A percentile compares a stretch with the other conserved stretches of the same genome.
Conservation (phyloP, 92 coral and sea anemone genomes). For the Epizoanthus illoricatus region DNA sequence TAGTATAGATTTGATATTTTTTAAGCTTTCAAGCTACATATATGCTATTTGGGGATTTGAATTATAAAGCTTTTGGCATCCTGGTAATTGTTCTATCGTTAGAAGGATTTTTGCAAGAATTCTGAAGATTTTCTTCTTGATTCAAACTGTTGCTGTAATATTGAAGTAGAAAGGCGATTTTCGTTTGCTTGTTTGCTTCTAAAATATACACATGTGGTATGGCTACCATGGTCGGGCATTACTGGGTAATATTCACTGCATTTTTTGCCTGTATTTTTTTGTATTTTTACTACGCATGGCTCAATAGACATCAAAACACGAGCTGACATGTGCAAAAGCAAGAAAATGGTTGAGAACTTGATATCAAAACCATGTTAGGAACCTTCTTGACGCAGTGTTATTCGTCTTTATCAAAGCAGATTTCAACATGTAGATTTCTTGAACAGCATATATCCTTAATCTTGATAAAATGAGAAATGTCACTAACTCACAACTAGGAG, state of each 20-base stretch:
- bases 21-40: not conserved
- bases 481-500: not conserved
- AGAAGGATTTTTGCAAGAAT: slow-evolving; percentile 21
- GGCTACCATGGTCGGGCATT: slow-evolving; percentile 45
- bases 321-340: slow-evolving; percentile 36
- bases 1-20: not conserved
- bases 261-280: slow-evolving; percentile 78
- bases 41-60: not conserved
- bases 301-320: slow-evolving; percentile 44
- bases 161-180: not conserved
- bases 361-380: not conserved
- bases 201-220: slow-evolving; percentile 24
- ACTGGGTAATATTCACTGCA: slow-evolving; percentile 60
- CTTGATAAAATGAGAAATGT: not conserved
- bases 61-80: not conserved
- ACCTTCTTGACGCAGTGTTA: not conserved
- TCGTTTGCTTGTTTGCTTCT: slow-evolving; percentile 27
- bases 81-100: not conserved
- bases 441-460: not conserved
- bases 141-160: not conserved
- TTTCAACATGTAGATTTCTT: not conserved
- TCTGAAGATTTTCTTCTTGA: not conserved
- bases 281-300: slow-evolving; percentile 97
- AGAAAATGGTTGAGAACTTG: not conserved
- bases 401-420: no score